Percentiles rank a stretch among this genome's conserved stretches.
Evolutionary conservation across 2,797 vertebrate genomes (phyloP).

Genomic region (Galagoides demidoff): DNA sequence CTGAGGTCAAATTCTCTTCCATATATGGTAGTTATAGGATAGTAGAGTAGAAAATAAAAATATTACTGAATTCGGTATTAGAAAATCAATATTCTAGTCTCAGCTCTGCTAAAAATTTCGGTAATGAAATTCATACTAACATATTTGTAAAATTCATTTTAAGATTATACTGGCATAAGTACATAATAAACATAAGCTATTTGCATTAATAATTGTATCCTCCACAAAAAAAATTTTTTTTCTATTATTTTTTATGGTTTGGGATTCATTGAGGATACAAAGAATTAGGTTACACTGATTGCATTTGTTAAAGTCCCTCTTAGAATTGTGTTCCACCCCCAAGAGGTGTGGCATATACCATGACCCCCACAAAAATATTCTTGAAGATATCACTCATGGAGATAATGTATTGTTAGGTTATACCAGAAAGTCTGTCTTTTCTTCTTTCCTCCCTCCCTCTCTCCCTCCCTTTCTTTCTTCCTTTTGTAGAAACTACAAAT

Average conservation of each 20-base stretch:
- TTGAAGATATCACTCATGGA: not conserved
- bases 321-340: no score
- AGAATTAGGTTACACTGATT: no score
- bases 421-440: no score
- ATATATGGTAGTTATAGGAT: not conserved
- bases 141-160: not conserved
- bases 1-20: not conserved
- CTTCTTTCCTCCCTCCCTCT: no score
- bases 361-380: not conserved
- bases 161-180: not conserved
- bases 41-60: not conserved
- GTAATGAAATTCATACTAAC: not conserved
- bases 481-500: not conserved
- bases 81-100: conserved; percentile 36
- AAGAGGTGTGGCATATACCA: no score
- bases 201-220: not conserved
- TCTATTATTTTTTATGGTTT: no score
- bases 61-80: not conserved
- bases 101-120: conserved; percentile 3
- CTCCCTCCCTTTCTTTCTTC: no score
- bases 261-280: no score
- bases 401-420: not conserved
- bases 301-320: no score
- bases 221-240: not conserved
- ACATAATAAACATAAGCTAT: not conserved